Evolutionary conservation across 2,797 vertebrate species (phyloP), one percentile per base, ranked within the genome.

Genomic region (Choloepus didactylus): DNA sequence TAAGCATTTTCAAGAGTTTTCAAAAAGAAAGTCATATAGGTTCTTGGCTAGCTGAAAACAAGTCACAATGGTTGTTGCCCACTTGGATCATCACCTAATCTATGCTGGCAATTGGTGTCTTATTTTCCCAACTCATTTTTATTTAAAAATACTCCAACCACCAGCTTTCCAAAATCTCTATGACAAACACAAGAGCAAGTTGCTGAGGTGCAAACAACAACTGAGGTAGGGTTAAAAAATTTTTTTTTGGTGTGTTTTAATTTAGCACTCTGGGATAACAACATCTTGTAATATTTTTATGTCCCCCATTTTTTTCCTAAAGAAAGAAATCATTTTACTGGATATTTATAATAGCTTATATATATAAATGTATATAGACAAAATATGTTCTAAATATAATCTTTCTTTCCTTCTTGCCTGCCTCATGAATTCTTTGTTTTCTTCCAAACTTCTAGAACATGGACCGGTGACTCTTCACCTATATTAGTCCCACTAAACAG

Each of bases 91-190:
- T 83, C 87, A 96, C 94, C 67, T 97, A 98, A 96, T 97, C 95
- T 92, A 62, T 38, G 95, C 94, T 96, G 76, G 41, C 96, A 96
- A 95, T 91, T 98, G 97, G 98, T 41, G 59, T 98, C 98, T 98
- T 98, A 97, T 97, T 70, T 94, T 98, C 98, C 95, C 98, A 98
- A 98, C 94, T 98, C 3, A 0, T 59, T 98, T 98, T 98, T 98
- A 98, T 98, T 98, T 97, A 95, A 98, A 98, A 99, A 99, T 89
- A 98, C 98, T 99, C 98, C 99, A 98, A 98, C 98, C 95, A 88
- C 98, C 96, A 97, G 97, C 98, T 99, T 99, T 99, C 99, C 98
- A 99, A 99, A 99, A 99, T 98, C 98, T 98, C 98, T 96, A 98
- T 99, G 98, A 98, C 98, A 98, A 98, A 99, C 98, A 98, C 97